phyloP scores from a whole-genome alignment of 2,888 invertebrate species.

The Aphrophora alni region DNA sequence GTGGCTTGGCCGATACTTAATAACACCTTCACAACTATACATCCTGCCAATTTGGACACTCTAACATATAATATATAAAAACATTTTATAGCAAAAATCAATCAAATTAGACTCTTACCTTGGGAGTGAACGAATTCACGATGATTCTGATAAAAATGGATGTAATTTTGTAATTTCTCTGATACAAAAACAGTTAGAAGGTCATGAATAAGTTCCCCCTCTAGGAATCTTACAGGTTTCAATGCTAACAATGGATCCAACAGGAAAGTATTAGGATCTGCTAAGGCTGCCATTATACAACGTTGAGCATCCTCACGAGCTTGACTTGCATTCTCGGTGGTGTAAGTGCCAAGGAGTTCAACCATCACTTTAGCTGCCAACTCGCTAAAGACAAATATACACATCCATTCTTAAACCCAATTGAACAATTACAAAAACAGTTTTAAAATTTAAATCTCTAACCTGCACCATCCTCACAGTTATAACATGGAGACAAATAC shows the following conservation, averaged over 20 bases:
- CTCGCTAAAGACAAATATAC: conserved; percentile 66
- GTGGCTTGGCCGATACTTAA: too few relatives aligned
- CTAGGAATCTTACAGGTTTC: conserved; percentile 93
- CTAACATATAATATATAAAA: too few relatives aligned
- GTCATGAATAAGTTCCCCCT: conserved; percentile 95
- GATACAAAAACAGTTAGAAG: conserved; percentile 93
- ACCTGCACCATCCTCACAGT: too few relatives aligned
- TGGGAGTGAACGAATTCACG: conserved; percentile 82
- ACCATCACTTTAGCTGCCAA: conserved; percentile 96
- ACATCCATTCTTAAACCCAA: conserved; percentile 32
- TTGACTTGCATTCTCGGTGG: conserved; percentile 94
- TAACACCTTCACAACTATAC: too few relatives aligned
- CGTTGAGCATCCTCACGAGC: conserved; percentile 96
- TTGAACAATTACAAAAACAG: too few relatives aligned
- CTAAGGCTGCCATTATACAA: conserved; percentile 94
- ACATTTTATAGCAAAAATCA: conserved; percentile 10
- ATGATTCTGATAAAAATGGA: conserved; percentile 90
- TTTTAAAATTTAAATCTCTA: too few relatives aligned
- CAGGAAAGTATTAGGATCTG: conserved; percentile 94
- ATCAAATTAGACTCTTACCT: too few relatives aligned
- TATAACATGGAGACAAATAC: too few relatives aligned
- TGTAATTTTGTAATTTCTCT: conserved; percentile 90
- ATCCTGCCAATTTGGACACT: too few relatives aligned
- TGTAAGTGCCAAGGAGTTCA: conserved; percentile 94
- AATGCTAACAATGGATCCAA: conserved; percentile 92